Evolutionary conservation across 2,888 invertebrate genomes (phyloP), one percentile per base, ranked within the genome.

Genomic region (Drosophila yooni): DNA sequence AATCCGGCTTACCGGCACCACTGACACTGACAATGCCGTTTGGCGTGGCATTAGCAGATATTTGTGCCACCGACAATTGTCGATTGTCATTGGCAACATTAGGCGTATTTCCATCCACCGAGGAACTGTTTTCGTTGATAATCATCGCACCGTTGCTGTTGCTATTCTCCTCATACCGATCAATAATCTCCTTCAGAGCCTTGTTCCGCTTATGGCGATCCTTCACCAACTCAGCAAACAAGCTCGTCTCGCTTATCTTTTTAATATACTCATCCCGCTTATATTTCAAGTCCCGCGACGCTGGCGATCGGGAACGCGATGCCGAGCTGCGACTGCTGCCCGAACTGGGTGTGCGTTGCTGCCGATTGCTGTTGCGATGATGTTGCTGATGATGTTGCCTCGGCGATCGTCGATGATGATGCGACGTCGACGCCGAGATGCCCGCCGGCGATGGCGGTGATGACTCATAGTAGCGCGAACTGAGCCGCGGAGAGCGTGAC

Each of bases 171-270:
- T 95, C 94, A 83, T 95, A 95, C 70, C 95, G 95, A 76, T 96
- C 96, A 59, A 96, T 93, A 57, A 96, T 95, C 92, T 96, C 96
- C 84, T 94, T 94, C 70, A 95, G 92, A 62, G 97, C 97, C 92
- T 97, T 94, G 69, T 96, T 96, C 11, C 97, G 94, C 94, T 96
- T 97, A 82, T 97, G 96, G 81, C 96, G 95, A 90, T 97, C 97
- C 91, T 97, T 97, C 18, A 98, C 97, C 72, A 98, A 94, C 93
- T 98, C 97, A 0, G 98, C 98, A 92, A 98, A 98, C 15, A 98
- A 94, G 91, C 97, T 97, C 11, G 98, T 98, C 85, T 97, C 97
- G 62, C 96, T 96, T 91, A 98, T 97, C 92, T 97, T 98, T 88
- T 97, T 96, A 79, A 96, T 95, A 76, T 96, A 94, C 91, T 95